Evolutionary conservation across 2,797 vertebrate genomes (phyloP).

Genomic region (Eutrigla gurnardus): DNA sequence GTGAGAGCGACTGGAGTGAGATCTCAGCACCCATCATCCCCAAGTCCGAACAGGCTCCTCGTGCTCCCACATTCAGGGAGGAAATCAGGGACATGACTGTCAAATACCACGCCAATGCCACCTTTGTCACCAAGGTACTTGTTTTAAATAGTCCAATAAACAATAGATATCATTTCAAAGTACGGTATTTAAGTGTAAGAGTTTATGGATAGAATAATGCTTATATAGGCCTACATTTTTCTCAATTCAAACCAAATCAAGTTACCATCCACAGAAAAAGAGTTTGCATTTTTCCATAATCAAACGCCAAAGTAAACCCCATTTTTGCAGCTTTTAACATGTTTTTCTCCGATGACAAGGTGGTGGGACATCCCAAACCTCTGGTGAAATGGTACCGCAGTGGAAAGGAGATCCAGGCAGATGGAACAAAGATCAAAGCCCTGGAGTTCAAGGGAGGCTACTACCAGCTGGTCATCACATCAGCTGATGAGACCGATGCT

Average conservation of each 20-base stretch:
- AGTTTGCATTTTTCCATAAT: too few species aligned
- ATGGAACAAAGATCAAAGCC: slow-evolving; percentile 95
- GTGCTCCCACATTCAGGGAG: slow-evolving; percentile 95
- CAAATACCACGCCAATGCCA: slow-evolving; percentile 94
- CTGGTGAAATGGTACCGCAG: slow-evolving; percentile 96
- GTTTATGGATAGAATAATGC: neutral
- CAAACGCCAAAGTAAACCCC: too few species aligned
- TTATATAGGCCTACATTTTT: too few species aligned
- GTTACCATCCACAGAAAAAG: too few species aligned
- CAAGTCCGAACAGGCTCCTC: slow-evolving; percentile 91
- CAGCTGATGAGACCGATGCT: slow-evolving; percentile 91
- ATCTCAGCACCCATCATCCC: slow-evolving; percentile 91
- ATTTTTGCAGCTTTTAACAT: neutral
- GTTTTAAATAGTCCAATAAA: neutral
- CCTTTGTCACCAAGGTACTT: slow-evolving; percentile 93
- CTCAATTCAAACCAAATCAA: too few species aligned
- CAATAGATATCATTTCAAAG: slow-evolving; percentile 74
- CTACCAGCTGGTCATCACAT: slow-evolving; percentile 92
- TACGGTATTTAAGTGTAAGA: slow-evolving; percentile 18
- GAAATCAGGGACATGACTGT: slow-evolving; percentile 96
- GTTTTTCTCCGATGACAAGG: slow-evolving; percentile 59
- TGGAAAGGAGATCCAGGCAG: slow-evolving; percentile 96
- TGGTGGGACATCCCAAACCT: slow-evolving; percentile 95
- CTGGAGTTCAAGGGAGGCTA: slow-evolving; percentile 99
- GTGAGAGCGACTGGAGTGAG: slow-evolving; percentile 98